Evolutionary conservation across 2,113 vertebrate genomes (phyloP).

Genomic region (Benitochromis conjunctus): DNA sequence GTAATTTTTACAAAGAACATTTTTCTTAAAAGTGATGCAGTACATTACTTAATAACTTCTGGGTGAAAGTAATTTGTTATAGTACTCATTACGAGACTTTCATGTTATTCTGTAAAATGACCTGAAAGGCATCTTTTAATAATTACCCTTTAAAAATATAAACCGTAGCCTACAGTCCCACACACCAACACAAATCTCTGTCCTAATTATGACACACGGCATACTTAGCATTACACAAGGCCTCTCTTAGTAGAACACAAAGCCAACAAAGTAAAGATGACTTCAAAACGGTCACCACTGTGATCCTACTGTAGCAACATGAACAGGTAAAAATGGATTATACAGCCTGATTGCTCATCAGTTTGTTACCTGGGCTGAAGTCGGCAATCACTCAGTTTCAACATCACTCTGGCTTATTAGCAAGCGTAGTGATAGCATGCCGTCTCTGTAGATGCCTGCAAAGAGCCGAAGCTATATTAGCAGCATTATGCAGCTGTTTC

Average conservation of each 20-base stretch:
- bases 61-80: background rate
- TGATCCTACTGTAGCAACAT: background rate
- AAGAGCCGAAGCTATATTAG: background rate
- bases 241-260: background rate
- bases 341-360: background rate
- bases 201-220: background rate
- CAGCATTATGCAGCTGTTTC: background rate
- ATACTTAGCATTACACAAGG: accelerated
- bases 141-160: background rate
- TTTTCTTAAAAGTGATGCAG: background rate
- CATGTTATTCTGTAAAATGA: background rate
- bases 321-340: background rate
- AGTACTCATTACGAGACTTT: background rate
- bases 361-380: background rate
- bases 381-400: background rate
- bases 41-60: background rate
- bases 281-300: background rate
- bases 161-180: background rate
- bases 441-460: background rate
- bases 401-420: background rate
- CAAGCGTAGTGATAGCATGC: background rate
- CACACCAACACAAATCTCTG: background rate
- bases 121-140: background rate
- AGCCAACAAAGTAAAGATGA: background rate
- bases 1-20: background rate